phyloP scores from a whole-genome alignment of 2,888 invertebrate genomes.

The Blera fallax region DNA sequence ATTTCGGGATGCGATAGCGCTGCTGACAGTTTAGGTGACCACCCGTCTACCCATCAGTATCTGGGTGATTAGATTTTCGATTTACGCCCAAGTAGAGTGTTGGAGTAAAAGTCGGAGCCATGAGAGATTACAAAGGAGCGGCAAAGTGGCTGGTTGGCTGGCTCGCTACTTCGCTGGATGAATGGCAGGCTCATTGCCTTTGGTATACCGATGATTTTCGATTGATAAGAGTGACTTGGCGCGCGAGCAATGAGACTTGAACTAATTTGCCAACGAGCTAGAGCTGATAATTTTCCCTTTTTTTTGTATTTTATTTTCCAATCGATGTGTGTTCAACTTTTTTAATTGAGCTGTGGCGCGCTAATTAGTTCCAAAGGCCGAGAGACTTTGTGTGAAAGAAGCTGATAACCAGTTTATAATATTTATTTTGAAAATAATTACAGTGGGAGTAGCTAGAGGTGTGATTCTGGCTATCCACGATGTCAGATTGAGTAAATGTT shows the following conservation, averaged over 20 bases:
- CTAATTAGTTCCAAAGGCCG: conserved; percentile 31
- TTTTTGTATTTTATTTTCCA: conserved; percentile 4
- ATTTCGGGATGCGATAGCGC: conserved; percentile 55
- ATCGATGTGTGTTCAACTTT: conserved; percentile 10
- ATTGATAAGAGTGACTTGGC: conserved; percentile 61
- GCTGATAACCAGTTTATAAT: conserved; percentile 32
- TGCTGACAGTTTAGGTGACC: conserved; percentile 63
- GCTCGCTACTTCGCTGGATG: too few species aligned
- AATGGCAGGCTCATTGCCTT: neutral
- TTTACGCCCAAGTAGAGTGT: conserved; percentile 29
- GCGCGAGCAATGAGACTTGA: conserved; percentile 57
- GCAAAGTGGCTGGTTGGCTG: conserved; percentile 5
- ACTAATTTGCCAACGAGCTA: conserved; percentile 62
- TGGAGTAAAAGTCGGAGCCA: conserved; percentile 33
- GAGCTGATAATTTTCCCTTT: conserved; percentile 31
- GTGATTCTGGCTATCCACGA: conserved; percentile 56
- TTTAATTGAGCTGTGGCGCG: conserved; percentile 46
- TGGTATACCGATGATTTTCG: conserved; percentile 50
- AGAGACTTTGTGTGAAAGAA: neutral
- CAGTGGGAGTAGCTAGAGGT: conserved; percentile 57
- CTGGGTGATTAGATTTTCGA: conserved; percentile 53
- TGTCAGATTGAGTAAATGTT: conserved; percentile 64
- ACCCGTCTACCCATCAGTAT: conserved; percentile 57
- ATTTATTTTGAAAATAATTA: conserved; percentile 26
- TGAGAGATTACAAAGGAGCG: conserved; percentile 37